phyloP scores from a whole-genome alignment of 1,140 invertebrate genomes.

The Heliconius himera region DNA sequence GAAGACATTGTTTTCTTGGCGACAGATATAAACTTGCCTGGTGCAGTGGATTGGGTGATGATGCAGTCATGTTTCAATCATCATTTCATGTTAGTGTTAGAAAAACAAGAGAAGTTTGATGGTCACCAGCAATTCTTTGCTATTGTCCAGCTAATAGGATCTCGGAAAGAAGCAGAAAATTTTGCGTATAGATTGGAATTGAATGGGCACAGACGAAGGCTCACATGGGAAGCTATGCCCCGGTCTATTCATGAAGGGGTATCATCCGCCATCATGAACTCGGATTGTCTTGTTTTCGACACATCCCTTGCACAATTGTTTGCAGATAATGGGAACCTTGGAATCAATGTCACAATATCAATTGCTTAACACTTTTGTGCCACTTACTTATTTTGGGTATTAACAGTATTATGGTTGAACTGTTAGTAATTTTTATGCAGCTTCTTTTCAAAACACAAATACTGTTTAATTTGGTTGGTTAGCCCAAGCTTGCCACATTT shows the following conservation, averaged over 20 bases:
- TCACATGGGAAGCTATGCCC: slow-evolving; percentile 99
- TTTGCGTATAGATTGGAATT: slow-evolving; percentile 99
- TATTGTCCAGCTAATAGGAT: slow-evolving; percentile 99
- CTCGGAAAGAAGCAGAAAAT: slow-evolving; percentile 98
- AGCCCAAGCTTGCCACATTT: neutral
- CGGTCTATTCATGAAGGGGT: slow-evolving; percentile 99
- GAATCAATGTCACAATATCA: slow-evolving; percentile 99
- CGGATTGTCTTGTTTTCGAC: slow-evolving; percentile 99
- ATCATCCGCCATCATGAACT: slow-evolving; percentile 98
- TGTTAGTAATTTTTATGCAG: neutral
- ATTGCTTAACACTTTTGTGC: slow-evolving; percentile 83
- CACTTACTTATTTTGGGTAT: slow-evolving; percentile 29
- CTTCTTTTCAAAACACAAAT: neutral
- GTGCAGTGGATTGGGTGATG: slow-evolving; percentile 99
- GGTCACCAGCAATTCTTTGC: slow-evolving; percentile 99
- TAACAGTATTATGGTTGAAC: slow-evolving; percentile 15
- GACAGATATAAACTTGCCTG: slow-evolving; percentile 99
- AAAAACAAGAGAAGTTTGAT: slow-evolving; percentile 99
- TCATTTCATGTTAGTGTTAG: slow-evolving; percentile 99
- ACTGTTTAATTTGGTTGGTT: neutral
- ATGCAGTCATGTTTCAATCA: slow-evolving; percentile 99
- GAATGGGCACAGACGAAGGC: slow-evolving; percentile 94
- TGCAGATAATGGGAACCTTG: slow-evolving; percentile 99
- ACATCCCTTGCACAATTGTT: slow-evolving; percentile 98
- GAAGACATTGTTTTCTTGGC: slow-evolving; percentile 99